Evolutionary conservation across 2,797 vertebrate species (phyloP), one percentile per base, ranked within the genome.

Genomic region (Gymnodraco acuticeps): DNA sequence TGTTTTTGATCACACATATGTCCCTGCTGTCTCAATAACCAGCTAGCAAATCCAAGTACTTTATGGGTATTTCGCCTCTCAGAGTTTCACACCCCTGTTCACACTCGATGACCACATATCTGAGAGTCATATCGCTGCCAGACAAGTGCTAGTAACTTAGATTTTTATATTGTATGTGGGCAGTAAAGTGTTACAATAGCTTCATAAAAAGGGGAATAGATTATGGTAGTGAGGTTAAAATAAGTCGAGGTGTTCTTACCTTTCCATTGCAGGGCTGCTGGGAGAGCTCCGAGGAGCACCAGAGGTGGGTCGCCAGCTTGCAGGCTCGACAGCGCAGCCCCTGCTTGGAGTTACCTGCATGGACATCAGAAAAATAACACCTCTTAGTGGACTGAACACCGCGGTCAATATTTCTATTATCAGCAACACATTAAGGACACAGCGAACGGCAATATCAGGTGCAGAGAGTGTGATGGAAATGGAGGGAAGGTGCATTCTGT

Each of bases 271-370:
- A 98, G 23, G 95, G 94, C 86, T 96, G 96, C 87, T 94, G 95
- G 50, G 96, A 97, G 64, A 97, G 94, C 80, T 97, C 96, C 20
- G 96, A 95, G 0, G 95, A 97, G 87, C 97, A 98, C 96, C 97
- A 97, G 64, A 97, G 95, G 87, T 98, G 97, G 58, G 96, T 94
- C 0, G 95, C 95, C 51, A 96, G 85, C 82, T 97, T 98, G 88
- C 97, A 98, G 7, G 93, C 93, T 92, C 96, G 97, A 88, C 97
- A 98, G 10, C 97, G 96, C 75, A 98, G 86, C n/a, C 95, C 97
- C 87, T 97, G 96, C 89, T 97, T 97, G 46, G 97, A 97, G 90
- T 97, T 97, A 51, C 96, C 97, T 98, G 85, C 15, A 86, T 41
- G 50, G 43, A 90, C 12, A 54, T 42, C 46, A 47, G 75, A 59